These are phyloP conservation scores for Porites australiensis DNA, from an alignment of 64 coral and sea anemone species.

Conservation along the genomic window DNA sequence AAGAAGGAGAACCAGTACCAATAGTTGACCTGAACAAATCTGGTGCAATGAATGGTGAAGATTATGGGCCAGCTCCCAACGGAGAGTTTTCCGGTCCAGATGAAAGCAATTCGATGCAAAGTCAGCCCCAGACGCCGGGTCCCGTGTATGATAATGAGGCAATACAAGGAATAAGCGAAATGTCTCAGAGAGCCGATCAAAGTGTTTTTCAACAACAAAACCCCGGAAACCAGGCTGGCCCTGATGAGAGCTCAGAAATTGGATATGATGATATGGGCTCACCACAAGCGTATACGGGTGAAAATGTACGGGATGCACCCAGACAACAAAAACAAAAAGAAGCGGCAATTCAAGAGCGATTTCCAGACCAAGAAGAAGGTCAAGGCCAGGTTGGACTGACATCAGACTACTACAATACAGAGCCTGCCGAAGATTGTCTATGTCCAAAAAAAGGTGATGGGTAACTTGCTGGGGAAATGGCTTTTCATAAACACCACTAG, in stretches of 20 bases:
- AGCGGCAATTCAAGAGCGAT: not conserved
- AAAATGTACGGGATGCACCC: not conserved
- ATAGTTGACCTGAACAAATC: conserved; percentile 1
- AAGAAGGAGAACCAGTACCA: conserved; percentile 35
- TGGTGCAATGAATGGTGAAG: not conserved
- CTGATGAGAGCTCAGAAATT: not conserved
- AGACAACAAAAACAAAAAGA: not conserved
- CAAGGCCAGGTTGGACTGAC: not conserved
- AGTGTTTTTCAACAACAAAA: not conserved
- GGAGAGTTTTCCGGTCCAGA: not conserved
- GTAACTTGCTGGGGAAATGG: not conserved
- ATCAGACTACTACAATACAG: conserved; percentile 6
- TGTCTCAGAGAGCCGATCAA: conserved; percentile 17
- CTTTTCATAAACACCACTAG: too few species aligned
- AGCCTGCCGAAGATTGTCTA: conserved; percentile 32
- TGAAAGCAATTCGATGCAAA: not conserved
- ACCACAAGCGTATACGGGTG: conserved; percentile 12
- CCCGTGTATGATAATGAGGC: conserved; percentile 32
- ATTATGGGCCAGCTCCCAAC: not conserved
- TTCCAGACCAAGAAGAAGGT: not conserved
- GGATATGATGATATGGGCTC: not conserved
- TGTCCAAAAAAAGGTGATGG: conserved; percentile 72
- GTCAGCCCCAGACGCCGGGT: not conserved
- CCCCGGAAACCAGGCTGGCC: not conserved
- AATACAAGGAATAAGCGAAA: conserved; percentile 27